Evolutionary conservation across 2,888 invertebrate genomes (phyloP), one percentile per base, ranked within the genome.

Genomic region (Mactromeris polynyma): DNA sequence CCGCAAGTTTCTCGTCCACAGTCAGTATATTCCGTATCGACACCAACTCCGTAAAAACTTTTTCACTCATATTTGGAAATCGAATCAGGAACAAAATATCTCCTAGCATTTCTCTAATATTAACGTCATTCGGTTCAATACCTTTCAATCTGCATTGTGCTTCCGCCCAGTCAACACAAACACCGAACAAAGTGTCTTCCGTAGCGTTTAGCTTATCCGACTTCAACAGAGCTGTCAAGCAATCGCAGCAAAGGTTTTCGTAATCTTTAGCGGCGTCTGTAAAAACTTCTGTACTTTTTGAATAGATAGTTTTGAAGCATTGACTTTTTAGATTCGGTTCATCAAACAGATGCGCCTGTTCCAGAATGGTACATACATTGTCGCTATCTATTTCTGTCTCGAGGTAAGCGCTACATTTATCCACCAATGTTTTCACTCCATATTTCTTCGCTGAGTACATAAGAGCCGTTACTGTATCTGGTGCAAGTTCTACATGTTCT

Each of bases 361-460:
- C 94, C 46, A 94, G 92, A 17, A 95, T 94, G n/a, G 93, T 89
- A 81, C 95, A 94, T 2, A 98, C 98, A 81, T 98, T 98, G 40
- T 97, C 97, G 9, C 97, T 97, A 87, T 97, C 97, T 46, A 98
- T 96, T 96, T 98, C 97, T 87, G 97, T 97, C 93, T 98, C 98
- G 51, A 98, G 97, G 86, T 98, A 98, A 42, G 97, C 97, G 38
- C 98, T 97, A 94, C 98, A 98, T 88, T 97, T 97, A 92, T 97
- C 97, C 3, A 98, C 98, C 83, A 98, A 97, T 31, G 97, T 97
- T 14, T 98, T 97, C 94, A 98, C 98, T 80, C 98, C 97, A 95
- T 98, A 98, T 95, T 98, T 98, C 95, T 98, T 98, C 26, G 98
- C 98, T 1, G 98, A 98, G 91, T 98, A 98, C 46, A 98, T 97